Evolutionary conservation across 2,888 invertebrate genomes (phyloP), one percentile per base, ranked within the genome.

Genomic region (Seladonia tumulorum): DNA sequence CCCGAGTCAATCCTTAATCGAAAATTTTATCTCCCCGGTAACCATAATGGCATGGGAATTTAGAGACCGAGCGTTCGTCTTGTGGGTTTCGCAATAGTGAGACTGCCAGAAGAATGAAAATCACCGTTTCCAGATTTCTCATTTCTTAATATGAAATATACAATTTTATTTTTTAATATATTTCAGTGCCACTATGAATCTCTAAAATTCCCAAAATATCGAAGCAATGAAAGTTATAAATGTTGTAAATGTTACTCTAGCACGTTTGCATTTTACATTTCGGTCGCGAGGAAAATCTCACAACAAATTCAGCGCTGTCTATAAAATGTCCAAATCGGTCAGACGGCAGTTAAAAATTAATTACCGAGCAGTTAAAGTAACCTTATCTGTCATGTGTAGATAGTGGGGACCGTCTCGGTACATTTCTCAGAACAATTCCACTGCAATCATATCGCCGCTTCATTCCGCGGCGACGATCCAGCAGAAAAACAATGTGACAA

Each of bases 311-410:
- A 29, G n/a, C 53, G 71, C 16, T 71, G 1, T 2, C 73, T 73
- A 83, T 83, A 82, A 82, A 77, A 47, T 60, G 60, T 74, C n/a
- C 49, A 57, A 57, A 39, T 7, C 39, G 60, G 72, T 70, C 47
- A n/a, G 35, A 18, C 35, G 68, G 29, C 57, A 63, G 70, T 70
- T 53, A 76, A 72, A 53, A 76, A 85, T 85, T 85, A 83, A 85
- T 85, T 85, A 79, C 78, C 57, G 39, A 14, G 39, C 72, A 85
- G 85, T 79, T 83, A 85, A 85, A 79, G 79, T 84, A 83, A 78
- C 7, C 74, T 84, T 83, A 84, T 84, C 83, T n/a, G 7, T 35
- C 22, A 49, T 1, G 35, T 4, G 35, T 35, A 14, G 84, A 84
- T 83, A 84, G 39, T 16, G 10, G 14, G 63, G 42, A 75, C 42